Percentiles rank a stretch among this genome's conserved stretches.
Conservation (phyloP, 2,113 vertebrate species). For the Chlamydotis undulata region DNA sequence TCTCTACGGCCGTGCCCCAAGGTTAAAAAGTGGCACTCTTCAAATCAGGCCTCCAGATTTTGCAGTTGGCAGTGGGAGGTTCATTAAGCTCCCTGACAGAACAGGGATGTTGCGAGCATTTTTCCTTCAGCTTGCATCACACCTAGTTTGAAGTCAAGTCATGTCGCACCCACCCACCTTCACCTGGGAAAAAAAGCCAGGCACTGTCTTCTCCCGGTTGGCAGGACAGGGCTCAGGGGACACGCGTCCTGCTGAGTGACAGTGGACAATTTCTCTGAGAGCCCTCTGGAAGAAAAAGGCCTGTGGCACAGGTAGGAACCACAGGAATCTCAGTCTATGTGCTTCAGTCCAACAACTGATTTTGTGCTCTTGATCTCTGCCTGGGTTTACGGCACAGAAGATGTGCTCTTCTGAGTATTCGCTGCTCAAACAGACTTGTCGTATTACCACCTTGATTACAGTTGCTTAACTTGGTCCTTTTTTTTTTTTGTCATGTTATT, state of each 20-base stretch:
- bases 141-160: neutral
- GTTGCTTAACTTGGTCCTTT: neutral
- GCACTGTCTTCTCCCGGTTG: accelerated
- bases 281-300: neutral
- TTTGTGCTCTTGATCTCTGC: neutral
- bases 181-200: neutral
- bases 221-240: neutral
- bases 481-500: neutral
- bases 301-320: neutral
- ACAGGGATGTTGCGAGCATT: accelerated
- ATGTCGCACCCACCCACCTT: neutral
- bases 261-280: neutral
- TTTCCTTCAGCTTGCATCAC: neutral
- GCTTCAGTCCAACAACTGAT: neutral
- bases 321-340: neutral
- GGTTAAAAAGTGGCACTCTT: neutral
- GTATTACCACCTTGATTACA: neutral
- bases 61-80: neutral
- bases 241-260: neutral
- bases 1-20: neutral
- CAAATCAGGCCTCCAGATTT: neutral
- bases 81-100: neutral
- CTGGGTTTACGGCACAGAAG: neutral
- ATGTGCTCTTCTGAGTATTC: neutral
- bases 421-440: neutral